Evolutionary conservation across 2,888 invertebrate species (phyloP).

Genomic region (Steinernema hermaphroditum): DNA sequence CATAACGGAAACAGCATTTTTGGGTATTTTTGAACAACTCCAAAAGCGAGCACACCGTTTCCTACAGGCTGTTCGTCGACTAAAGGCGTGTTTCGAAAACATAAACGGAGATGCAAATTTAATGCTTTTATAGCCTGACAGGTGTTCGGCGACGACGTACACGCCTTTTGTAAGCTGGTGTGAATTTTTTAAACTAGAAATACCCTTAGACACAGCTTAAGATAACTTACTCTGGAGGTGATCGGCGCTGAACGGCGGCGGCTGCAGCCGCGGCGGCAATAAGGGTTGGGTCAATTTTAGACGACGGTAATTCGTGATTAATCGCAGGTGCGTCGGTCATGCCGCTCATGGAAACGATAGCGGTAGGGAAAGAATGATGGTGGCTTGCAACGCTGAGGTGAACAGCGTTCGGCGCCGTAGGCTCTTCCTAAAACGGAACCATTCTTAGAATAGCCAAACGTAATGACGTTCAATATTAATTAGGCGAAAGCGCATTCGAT

Average conservation of each 20-base stretch:
- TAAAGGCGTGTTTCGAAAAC: background rate
- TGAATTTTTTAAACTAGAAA: too few relatives aligned
- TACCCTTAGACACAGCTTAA: background rate
- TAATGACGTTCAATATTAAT: background rate
- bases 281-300: conserved; percentile 20
- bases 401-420: conserved; percentile 19
- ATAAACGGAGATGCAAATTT: background rate
- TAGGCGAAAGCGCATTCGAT: background rate
- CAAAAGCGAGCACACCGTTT: too few relatives aligned
- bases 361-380: background rate
- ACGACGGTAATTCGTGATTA: conserved; percentile 17
- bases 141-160: too few relatives aligned
- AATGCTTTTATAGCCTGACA: background rate
- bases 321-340: conserved; percentile 30
- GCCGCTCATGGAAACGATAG: conserved; percentile 25
- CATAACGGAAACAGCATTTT: too few relatives aligned
- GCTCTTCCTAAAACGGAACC: conserved; percentile 11
- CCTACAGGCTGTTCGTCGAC: too few relatives aligned
- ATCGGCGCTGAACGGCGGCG: conserved; percentile 17
- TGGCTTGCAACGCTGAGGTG: conserved; percentile 4
- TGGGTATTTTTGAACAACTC: too few relatives aligned
- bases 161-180: too few relatives aligned
- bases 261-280: conserved; percentile 19
- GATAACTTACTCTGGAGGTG: conserved; percentile 26
- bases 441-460: background rate